Evolutionary conservation across 23 tunicate species (phyloP).

Genomic region (Ciona savignyi): DNA sequence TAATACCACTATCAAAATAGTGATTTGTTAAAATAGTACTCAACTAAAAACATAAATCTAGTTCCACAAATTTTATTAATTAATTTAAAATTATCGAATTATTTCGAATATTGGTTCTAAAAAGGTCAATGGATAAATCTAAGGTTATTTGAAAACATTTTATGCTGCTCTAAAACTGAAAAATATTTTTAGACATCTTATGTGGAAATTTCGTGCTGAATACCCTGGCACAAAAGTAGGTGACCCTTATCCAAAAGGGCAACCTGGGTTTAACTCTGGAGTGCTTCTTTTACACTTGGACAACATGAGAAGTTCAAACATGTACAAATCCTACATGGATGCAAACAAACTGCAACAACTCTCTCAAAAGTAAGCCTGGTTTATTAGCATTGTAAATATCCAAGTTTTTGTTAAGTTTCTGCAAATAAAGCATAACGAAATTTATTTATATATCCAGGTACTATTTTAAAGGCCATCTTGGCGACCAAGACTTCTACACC

Average conservation of each 20-base stretch:
- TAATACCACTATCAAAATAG: no score
- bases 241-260: conserved; percentile 59
- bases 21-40: no score
- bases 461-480: conserved; percentile 78
- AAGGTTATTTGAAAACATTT: no score
- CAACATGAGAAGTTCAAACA: conserved; percentile 27
- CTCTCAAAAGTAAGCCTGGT: conserved; percentile 27
- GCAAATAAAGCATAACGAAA: no score
- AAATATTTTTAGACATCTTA: conserved; percentile 46
- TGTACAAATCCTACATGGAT: conserved; percentile 67
- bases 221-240: conserved; percentile 68
- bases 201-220: conserved; percentile 83
- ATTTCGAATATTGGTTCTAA: no score
- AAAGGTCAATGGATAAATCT: no score
- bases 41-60: no score
- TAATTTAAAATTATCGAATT: no score
- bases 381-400: not conserved
- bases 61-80: no score
- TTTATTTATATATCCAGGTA: no score
- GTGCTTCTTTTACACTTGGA: conserved; percentile 71
- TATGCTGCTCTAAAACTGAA: no score
- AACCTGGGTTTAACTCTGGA: conserved; percentile 88
- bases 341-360: conserved; percentile 25
- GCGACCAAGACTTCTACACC: conserved; percentile 91
- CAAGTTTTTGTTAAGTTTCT: not conserved